Evolutionary conservation across 2,113 vertebrate genomes (phyloP).

Genomic region (Ranitomeya imitator): DNA sequence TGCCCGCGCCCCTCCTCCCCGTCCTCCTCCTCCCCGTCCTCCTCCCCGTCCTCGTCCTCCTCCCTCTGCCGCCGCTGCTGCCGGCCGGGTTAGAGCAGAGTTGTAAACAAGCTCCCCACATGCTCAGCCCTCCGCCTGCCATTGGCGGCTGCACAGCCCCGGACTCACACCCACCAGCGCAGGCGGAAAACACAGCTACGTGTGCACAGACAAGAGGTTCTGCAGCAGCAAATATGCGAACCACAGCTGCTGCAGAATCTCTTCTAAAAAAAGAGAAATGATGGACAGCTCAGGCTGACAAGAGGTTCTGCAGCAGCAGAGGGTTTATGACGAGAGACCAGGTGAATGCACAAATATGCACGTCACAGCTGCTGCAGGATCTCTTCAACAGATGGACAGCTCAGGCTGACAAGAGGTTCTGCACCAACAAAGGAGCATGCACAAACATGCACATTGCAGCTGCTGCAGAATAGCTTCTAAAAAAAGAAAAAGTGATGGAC

Average conservation of each 20-base stretch:
- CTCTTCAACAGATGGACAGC: neutral
- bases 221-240: no score
- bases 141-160: constrained; percentile 61
- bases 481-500: no score
- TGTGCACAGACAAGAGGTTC: neutral
- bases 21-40: neutral
- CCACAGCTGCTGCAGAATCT: neutral
- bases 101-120: constrained; percentile 69
- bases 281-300: neutral
- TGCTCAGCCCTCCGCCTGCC: constrained; percentile 64
- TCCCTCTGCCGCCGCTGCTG: constrained; percentile 60
- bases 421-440: neutral
- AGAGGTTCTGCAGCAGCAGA: neutral
- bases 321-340: no score
- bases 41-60: constrained; percentile 39
- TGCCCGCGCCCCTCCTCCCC: constrained; percentile 1
- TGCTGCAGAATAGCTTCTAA: no score
- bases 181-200: neutral
- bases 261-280: no score
- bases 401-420: neutral
- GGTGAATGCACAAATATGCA: no score
- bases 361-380: neutral
- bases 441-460: no score
- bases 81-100: constrained; percentile 65
- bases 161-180: constrained; percentile 61